Conservation (phyloP, 2,797 vertebrate species). For the Acipenser transmontanus region DNA sequence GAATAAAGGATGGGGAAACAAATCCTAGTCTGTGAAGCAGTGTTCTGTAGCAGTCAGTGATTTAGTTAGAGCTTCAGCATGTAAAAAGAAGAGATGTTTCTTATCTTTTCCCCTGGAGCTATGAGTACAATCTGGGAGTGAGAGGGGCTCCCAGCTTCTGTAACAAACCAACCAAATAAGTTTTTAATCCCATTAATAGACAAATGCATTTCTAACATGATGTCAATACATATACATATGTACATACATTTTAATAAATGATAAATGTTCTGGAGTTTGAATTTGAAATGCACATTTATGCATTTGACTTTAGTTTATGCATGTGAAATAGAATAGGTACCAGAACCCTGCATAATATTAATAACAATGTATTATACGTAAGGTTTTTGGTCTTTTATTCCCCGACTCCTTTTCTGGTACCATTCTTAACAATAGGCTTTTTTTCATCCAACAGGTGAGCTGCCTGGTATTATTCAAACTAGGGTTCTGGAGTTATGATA, state of each 20-base stretch:
- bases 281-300: constrained; percentile 22
- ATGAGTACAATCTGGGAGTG: constrained; percentile 13
- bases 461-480: too few species aligned
- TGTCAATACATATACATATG: constrained; percentile 6
- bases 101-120: background rate
- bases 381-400: too few species aligned
- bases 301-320: constrained; percentile 20
- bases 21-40: background rate
- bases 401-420: too few species aligned
- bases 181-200: constrained; percentile 22
- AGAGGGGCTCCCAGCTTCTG: constrained; percentile 21
- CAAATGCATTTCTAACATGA: constrained; percentile 2
- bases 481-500: too few species aligned
- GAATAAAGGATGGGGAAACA: background rate
- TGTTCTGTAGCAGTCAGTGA: constrained; percentile 4
- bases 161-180: constrained; percentile 19
- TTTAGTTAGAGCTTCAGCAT: constrained; percentile 1
- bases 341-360: constrained; percentile 8
- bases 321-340: background rate
- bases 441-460: too few species aligned
- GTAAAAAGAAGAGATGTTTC: constrained; percentile 5
- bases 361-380: background rate
- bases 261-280: constrained; percentile 15
- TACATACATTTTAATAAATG: constrained; percentile 6
- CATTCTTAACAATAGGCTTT: too few species aligned